Evolutionary conservation across 2,113 vertebrate species (phyloP).

Genomic region (Climacteris rufus): DNA sequence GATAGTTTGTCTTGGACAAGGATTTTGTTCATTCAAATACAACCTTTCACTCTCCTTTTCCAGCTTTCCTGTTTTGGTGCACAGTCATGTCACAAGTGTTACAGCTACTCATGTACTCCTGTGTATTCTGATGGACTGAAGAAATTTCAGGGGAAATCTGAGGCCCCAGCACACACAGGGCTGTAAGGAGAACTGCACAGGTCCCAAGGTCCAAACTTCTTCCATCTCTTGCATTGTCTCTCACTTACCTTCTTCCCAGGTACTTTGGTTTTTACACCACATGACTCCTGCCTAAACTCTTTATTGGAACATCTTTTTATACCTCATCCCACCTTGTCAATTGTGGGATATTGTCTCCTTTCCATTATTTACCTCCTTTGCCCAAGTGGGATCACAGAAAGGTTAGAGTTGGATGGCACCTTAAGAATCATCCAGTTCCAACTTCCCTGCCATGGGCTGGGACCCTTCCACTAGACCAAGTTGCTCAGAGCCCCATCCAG

Average conservation of each 20-base stretch:
- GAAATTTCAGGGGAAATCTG: not conserved
- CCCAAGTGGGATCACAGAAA: not conserved
- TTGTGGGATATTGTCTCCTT: not conserved
- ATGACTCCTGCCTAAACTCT: not conserved
- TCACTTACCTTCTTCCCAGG: not conserved
- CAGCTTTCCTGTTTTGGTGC: not conserved
- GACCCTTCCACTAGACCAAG: not conserved
- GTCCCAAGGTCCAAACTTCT: not conserved
- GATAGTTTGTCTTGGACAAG: not conserved
- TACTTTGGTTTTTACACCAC: not conserved
- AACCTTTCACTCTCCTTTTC: not conserved
- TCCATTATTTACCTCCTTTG: not conserved
- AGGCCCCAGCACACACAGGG: not conserved
- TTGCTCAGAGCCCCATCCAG: not conserved
- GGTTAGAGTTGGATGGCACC: not conserved
- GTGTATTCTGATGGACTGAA: not conserved
- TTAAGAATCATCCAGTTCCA: not conserved
- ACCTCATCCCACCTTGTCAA: not conserved
- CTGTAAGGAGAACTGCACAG: not conserved
- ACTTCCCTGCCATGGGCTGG: not conserved
- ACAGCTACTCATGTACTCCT: not conserved
- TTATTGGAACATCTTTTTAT: not conserved
- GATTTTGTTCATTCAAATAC: not conserved
- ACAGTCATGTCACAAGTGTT: fast-evolving
- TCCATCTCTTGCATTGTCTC: not conserved